Evolutionary conservation across 1,140 invertebrate genomes (phyloP).

Genomic region (Camponotus vicinus): DNA sequence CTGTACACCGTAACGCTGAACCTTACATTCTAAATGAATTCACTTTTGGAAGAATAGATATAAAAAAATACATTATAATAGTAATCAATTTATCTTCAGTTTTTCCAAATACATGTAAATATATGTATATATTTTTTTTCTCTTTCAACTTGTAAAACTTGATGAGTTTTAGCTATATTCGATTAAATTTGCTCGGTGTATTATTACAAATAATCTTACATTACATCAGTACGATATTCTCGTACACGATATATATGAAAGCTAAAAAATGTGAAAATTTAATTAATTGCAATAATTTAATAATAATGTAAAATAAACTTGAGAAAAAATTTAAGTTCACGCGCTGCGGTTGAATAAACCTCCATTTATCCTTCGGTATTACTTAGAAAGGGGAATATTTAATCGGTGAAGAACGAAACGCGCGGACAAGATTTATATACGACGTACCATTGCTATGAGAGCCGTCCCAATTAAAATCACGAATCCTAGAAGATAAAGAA

Average conservation of each 20-base stretch:
- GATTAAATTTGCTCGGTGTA: background rate
- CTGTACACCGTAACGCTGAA: background rate
- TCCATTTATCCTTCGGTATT: background rate
- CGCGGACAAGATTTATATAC: background rate
- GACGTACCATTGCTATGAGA: slow-evolving; percentile 21
- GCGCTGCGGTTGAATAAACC: background rate
- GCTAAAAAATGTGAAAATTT: background rate
- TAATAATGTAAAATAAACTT: background rate
- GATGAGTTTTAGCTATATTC: background rate
- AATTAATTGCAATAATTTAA: background rate
- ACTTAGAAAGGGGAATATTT: slow-evolving; percentile 14
- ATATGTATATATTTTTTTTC: background rate
- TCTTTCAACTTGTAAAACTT: background rate
- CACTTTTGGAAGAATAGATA: background rate
- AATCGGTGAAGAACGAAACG: background rate
- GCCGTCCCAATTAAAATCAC: slow-evolving; percentile 41
- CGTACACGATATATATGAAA: background rate
- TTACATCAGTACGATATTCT: too few relatives aligned
- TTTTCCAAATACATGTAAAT: background rate
- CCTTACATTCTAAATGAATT: background rate
- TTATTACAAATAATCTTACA: background rate
- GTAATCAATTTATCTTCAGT: background rate
- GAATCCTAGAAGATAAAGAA: slow-evolving; percentile 11
- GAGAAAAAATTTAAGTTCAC: background rate
- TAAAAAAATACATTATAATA: background rate